Evolutionary conservation across 2,888 invertebrate species (phyloP).

Genomic region (Theretra japonica): DNA sequence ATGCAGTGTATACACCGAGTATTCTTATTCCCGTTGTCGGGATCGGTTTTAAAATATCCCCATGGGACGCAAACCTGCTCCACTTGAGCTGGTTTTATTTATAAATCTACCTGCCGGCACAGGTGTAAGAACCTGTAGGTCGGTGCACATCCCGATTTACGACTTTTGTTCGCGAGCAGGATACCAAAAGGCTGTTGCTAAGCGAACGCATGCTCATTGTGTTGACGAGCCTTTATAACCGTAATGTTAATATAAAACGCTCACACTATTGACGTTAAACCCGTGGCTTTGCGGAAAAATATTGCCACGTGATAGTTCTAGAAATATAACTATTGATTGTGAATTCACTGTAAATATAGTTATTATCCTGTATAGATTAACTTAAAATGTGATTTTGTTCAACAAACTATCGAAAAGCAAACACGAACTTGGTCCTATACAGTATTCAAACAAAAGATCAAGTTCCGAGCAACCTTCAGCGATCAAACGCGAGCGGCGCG

Average conservation of each 20-base stretch:
- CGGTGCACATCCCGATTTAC: constrained; percentile 49
- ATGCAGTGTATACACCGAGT: constrained; percentile 2
- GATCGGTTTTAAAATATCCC: constrained; percentile 36
- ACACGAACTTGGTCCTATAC: background rate
- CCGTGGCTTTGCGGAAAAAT: background rate
- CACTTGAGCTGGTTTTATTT: constrained; percentile 54
- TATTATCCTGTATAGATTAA: background rate
- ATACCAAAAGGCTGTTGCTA: constrained; percentile 11
- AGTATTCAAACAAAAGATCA: constrained; percentile 19
- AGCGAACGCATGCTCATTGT: constrained; percentile 19
- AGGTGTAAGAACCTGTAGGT: constrained; percentile 56
- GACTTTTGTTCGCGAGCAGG: constrained; percentile 30
- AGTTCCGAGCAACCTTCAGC: constrained; percentile 21
- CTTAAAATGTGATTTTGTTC: background rate
- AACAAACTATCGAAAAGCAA: background rate
- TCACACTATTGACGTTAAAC: background rate
- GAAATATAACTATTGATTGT: background rate
- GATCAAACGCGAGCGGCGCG: background rate
- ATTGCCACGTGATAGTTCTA: background rate
- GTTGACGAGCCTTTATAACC: constrained; percentile 4
- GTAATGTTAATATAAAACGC: background rate
- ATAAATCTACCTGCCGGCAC: constrained; percentile 57
- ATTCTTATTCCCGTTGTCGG: constrained; percentile 24
- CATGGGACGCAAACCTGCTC: constrained; percentile 49
- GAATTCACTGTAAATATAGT: background rate